phyloP scores from a whole-genome alignment of 30 jellyfish, hydroid and myxozoan genomes.

The Chrysaora quinquecirrha region DNA sequence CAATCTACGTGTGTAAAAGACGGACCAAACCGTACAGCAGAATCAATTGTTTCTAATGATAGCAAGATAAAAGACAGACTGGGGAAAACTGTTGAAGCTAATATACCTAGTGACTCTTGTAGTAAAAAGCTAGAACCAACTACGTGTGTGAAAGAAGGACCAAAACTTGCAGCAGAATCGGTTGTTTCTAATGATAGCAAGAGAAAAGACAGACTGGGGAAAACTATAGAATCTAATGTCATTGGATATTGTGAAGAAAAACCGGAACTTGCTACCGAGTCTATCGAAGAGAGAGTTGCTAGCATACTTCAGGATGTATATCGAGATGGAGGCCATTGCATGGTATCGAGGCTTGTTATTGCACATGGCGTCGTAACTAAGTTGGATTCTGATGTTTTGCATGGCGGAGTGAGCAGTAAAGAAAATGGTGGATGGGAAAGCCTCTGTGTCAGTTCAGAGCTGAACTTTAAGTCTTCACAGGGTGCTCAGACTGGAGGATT shows the following conservation, averaged over 20 bases:
- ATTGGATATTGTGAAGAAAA: too few species aligned
- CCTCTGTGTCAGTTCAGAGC: too few species aligned
- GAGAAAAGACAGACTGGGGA: too few species aligned
- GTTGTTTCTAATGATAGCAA: neutral
- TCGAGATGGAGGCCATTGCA: neutral
- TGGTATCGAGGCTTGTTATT: conserved; percentile 5
- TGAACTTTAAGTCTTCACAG: too few species aligned
- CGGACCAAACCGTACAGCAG: neutral
- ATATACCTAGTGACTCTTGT: too few species aligned
- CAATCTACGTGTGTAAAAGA: neutral
- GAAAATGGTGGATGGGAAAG: neutral
- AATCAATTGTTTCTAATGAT: neutral
- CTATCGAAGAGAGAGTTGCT: neutral
- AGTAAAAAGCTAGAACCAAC: neutral
- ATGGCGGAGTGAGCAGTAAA: neutral
- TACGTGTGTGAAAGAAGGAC: neutral
- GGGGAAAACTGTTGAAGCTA: too few species aligned
- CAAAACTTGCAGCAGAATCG: neutral
- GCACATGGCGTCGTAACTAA: conserved; percentile 62
- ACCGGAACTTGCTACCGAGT: neutral
- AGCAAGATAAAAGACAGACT: too few species aligned
- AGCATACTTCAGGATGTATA: too few species aligned
- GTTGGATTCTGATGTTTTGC: conserved; percentile 32
- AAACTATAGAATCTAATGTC: too few species aligned
- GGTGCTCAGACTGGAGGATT: neutral